Evolutionary conservation across 2,888 invertebrate genomes (phyloP).

Genomic region (Hermodice carunculata): DNA sequence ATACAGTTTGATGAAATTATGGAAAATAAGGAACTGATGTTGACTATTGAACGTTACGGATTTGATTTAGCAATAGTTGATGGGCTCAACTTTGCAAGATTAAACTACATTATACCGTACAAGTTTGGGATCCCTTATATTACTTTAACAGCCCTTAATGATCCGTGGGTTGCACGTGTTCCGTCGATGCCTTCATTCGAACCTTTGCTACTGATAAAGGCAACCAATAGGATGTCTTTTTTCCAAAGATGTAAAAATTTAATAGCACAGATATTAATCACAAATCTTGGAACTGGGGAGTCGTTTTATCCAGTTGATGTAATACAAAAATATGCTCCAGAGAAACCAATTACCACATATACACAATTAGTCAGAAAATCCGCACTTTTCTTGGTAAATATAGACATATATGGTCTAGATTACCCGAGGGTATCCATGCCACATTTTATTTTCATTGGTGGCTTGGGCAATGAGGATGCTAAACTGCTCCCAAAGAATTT

Average conservation of each 20-base stretch:
- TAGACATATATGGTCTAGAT: not conserved
- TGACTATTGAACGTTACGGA: not conserved
- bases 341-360: not conserved
- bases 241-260: not conserved
- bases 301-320: too few species aligned
- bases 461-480: not conserved
- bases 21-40: not conserved
- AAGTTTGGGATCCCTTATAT: not conserved
- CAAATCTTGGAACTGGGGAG: too few species aligned
- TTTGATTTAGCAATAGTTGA: not conserved
- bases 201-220: not conserved
- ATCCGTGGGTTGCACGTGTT: not conserved
- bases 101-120: not conserved
- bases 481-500: not conserved
- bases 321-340: not conserved
- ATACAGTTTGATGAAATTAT: not conserved
- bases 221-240: not conserved
- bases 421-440: not conserved
- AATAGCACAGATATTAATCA: too few species aligned
- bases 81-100: not conserved
- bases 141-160: not conserved
- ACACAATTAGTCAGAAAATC: not conserved
- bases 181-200: conserved; percentile 1
- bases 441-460: not conserved
- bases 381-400: not conserved